Evolutionary conservation across 2,888 invertebrate genomes (phyloP), one percentile per base, ranked within the genome.

Genomic region (Limnephilus lunatus): DNA sequence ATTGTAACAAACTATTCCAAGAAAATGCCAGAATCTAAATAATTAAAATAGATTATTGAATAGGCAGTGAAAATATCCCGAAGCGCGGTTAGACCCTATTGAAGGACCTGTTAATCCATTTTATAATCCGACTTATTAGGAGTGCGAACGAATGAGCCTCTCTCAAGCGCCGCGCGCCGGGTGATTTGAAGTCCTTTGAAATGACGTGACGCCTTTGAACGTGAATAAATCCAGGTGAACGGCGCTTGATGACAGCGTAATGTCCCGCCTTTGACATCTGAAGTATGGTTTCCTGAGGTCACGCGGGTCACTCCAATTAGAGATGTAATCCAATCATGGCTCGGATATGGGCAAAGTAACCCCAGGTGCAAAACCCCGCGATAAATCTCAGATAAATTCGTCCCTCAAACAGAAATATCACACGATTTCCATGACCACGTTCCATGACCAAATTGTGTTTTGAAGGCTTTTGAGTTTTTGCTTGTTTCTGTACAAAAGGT

Each of bases 301-400:
- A 81, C 81, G 81, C 87, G 91, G 86, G 87, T 85, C 87, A 86
- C 86, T 87, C 86, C 35, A 86, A 68, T 81, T 86, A 87, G 86
- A 91, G 68, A 91, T 87, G 82, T 90, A 90, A 48, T 89, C 89
- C 89, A 89, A 89, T 53, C 89, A 89, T 11, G 53, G 31, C 7
- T 82, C 14, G 30, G 82, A 31, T 82, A 4, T 82, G 82, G 82
- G 82, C 12, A 82, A 82, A 82, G 82, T 30, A 82, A 68, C 53
- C 53, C 53, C 53, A 25, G 25, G 53, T 68, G 53, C 53, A 68
- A 68, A 68, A 19, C 53, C 19, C 53, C 19, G 25, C 53, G 19
- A 68, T 25, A 68, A 68, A 68, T 68, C 53, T 68, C 53, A 25
- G 53, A 19, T 68, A 68, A 68, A 68, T 68, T 68, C 53, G 25